Evolutionary conservation across 2,797 vertebrate genomes (phyloP), one percentile per base, ranked within the genome.

Genomic region (Siniperca obscura): DNA sequence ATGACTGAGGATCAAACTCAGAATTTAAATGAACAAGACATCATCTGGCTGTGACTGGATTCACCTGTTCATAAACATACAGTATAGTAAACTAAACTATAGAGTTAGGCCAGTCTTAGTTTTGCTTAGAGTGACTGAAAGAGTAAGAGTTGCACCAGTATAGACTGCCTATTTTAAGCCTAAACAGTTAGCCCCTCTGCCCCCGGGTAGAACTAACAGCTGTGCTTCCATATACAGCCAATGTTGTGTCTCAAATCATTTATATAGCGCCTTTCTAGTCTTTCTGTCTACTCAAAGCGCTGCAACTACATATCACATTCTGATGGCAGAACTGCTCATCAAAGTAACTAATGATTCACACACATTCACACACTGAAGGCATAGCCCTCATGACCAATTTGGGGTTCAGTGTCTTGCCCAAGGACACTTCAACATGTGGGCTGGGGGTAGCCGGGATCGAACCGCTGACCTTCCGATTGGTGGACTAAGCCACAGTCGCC

Each of bases 151-250:
- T 68, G 8, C 22, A 59, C 66, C 38, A 55, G 46, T 59, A 62
- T 27, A 48, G 60, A 53, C 79, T 4, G 12, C 44, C 73, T 86
- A 83, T 83, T 82, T 86, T 83, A 76, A 77, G 76, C 69, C 38
- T n/a, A 4, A 44, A 44, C 36, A 74, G 44, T 73, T 25, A 14
- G 59, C 17, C 50, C 0, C 2, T 62, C 19, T 11, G 30, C 17
- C 80, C 62, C 10, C 9, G 56, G 69, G 27, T 16, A 44, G 9
- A 48, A 61, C 46, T 17, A 38, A 69, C 81, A 78, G 57, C 81
- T 71, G 59, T 52, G 73, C 46, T 60, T 55, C 69, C 61, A 36
- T 17, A 67, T 70, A 36, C 56, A 67, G 74, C 67, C 72, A 53
- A 2, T 34, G 38, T 10, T 40, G 27, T 46, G 38, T 76, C 56